A percentile compares a stretch with the other conserved stretches of the same genome.
These are phyloP conservation scores for Pelodiscus sinensis DNA, from an alignment of 2,113 vertebrate genomes.

Conservation along the genomic window DNA sequence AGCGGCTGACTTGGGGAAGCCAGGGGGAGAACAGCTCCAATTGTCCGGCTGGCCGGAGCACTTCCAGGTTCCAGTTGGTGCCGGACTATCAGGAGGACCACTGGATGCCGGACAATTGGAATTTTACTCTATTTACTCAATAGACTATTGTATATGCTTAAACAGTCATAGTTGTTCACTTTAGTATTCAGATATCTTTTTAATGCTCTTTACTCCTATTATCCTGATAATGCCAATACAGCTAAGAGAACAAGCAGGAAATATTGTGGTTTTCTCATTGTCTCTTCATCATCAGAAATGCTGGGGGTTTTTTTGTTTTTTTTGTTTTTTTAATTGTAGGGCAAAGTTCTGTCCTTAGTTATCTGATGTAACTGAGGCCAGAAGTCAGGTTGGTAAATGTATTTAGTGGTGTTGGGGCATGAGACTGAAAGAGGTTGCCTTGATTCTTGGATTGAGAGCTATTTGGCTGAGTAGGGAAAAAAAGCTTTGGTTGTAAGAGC, in stretches of 20 bases:
- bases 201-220: accelerated
- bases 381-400: not conserved
- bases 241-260: not conserved
- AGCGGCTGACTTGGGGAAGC: no score
- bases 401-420: not conserved
- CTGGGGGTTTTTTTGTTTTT: not conserved
- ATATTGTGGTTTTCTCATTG: not conserved
- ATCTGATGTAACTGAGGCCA: not conserved
- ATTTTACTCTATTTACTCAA: no score
- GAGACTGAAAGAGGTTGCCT: not conserved
- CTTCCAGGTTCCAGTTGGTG: no score
- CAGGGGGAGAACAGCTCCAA: no score
- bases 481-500: not conserved
- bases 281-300: no score
- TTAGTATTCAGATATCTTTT: accelerated
- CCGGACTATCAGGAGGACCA: no score
- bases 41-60: no score
- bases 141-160: accelerated
- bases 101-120: no score
- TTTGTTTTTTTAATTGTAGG: no score
- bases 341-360: accelerated
- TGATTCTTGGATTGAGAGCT: not conserved
- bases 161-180: accelerated
- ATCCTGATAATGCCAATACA: accelerated
- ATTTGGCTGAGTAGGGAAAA: not conserved